Evolutionary conservation across 2,888 invertebrate species (phyloP).

Genomic region (Venusia cambrica): DNA sequence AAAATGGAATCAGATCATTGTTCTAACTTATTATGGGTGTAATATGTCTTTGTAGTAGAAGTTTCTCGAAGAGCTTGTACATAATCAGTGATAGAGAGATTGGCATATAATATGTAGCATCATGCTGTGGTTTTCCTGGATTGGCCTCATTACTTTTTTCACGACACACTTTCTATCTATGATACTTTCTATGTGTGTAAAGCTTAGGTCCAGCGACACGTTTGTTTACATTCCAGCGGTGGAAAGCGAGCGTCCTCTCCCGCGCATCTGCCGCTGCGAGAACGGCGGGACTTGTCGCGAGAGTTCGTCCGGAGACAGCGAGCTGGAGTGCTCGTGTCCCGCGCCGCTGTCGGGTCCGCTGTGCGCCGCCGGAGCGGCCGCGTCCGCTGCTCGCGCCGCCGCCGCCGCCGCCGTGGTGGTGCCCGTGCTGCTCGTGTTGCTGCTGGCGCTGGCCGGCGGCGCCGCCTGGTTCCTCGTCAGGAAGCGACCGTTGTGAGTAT

Average conservation of each 20-base stretch:
- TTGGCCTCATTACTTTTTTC: no score
- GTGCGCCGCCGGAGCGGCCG: conserved; percentile 83
- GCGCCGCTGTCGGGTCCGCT: conserved; percentile 84
- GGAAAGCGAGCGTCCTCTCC: conserved; percentile 87
- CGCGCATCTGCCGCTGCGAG: conserved; percentile 90
- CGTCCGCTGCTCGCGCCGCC: conserved; percentile 78
- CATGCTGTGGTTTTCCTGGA: no score
- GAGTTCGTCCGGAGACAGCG: conserved; percentile 67
- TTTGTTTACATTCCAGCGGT: conserved; percentile 71
- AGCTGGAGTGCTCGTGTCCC: conserved; percentile 84
- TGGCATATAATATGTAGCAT: no score
- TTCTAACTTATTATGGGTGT: no score
- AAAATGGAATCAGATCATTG: no score
- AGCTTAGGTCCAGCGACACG: no score
- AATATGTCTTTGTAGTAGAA: no score
- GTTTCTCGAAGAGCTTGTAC: no score
- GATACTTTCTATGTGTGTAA: no score
- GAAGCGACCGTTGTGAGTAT: conserved; percentile 91
- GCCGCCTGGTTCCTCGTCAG: conserved; percentile 91
- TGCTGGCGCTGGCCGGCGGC: conserved; percentile 86
- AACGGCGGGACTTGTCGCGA: conserved; percentile 90
- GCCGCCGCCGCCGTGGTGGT: conserved; percentile 89
- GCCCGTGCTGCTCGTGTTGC: conserved; percentile 89
- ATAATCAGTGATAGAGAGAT: no score
- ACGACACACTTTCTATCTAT: no score